Base-by-base conservation (phyloP, 92 coral and sea anemone genomes). In the Epizoanthus stellaris region DNA sequence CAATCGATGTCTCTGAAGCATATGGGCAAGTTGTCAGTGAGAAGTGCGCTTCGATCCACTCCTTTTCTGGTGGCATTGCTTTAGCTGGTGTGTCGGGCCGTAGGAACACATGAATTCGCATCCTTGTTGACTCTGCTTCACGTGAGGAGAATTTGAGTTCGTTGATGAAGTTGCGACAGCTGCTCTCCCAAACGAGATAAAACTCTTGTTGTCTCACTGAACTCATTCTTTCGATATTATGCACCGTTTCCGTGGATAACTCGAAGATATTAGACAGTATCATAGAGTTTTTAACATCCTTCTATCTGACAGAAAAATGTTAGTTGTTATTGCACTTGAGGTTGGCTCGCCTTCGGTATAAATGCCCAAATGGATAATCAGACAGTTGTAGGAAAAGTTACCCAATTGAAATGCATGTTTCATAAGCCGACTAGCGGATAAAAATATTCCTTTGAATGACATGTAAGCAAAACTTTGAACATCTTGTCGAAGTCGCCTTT, bases 141-240 rank as follows among this genome's bases (percentile, higher is more conserved):
- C 74, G 74, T 13, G 92, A 87, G 40, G 91, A 77, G 67, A 94
- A 94, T 20, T 69, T 69, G 60, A 97, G 69, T 0, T 94, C 97
- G 58, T 93, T 93, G 80, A 94, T 90, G 67, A 97, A 93, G 70
- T 94, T 94, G 4, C 99, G 98, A 74, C 99, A 94, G 83, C 94
- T 93, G 84, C 99, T 94, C 75, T 97, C 99, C 99, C 99, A 97
- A 52, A 97, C 89, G 67, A 97, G 73, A 82, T 89, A 92, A 56
- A 95, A 91, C 77, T 93, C 96, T 9, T 91, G 88, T 68, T 87
- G 76, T 79, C 5, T 64, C 2, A 45, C 30, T 17, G 16, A 63
- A 64, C 45, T 79, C 83, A 45, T 79, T 56, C 13, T 20, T 40
- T 0, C 65, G 5, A 2, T 13, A 5, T 23, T 6, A 39, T 23